Conservation (phyloP, 2,797 vertebrate genomes). For the Pyrocephalus nanus region DNA sequence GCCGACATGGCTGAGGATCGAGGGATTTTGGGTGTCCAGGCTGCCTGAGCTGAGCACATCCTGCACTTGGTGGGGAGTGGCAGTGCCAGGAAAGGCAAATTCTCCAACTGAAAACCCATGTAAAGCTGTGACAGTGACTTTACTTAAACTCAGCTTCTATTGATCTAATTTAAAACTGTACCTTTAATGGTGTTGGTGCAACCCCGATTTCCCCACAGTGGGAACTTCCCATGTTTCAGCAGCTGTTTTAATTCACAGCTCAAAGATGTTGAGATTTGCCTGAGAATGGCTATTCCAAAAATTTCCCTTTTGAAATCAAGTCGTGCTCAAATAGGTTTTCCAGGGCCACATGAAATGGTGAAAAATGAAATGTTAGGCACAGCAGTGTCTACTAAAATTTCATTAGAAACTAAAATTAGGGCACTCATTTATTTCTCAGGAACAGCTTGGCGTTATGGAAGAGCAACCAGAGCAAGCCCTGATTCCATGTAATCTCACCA, state of each 20-base stretch:
- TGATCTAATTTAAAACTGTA: not conserved
- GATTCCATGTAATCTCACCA: not conserved
- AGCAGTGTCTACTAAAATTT: not conserved
- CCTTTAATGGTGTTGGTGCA: not conserved
- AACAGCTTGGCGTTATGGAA: not conserved
- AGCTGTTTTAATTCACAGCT: not conserved
- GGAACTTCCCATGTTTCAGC: not conserved
- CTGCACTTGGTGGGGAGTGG: not conserved
- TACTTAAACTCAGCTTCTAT: not conserved
- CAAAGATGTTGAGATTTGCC: not conserved
- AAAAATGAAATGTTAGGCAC: not conserved
- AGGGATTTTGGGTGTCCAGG: not conserved
- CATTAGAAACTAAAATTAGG: not conserved
- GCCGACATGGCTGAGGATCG: accelerated
- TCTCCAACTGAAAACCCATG: not conserved
- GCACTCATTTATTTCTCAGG: not conserved
- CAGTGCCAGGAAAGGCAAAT: not conserved
- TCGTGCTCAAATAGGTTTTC: not conserved
- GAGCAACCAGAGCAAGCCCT: not conserved
- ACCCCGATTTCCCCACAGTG: not conserved
- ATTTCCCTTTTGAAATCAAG: not conserved
- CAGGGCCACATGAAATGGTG: not conserved
- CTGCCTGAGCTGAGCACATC: not conserved
- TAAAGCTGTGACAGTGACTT: too few species aligned
- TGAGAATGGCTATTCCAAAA: not conserved